A percentile compares a stretch with the other conserved stretches of the same genome.
Evolutionary conservation across 2,888 invertebrate species (phyloP).

Genomic region (Aethes cnicana): DNA sequence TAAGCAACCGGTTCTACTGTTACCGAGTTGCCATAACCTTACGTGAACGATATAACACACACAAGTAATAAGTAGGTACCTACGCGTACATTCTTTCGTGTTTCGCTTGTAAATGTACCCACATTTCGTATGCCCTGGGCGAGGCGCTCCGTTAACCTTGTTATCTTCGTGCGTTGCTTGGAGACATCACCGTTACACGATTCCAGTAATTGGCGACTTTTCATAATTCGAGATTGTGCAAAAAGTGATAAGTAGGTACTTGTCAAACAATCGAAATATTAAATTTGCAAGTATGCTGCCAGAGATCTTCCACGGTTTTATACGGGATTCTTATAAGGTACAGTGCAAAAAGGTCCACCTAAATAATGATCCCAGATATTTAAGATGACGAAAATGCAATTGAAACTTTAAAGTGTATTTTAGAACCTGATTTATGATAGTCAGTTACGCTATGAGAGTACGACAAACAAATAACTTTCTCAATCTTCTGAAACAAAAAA

Average conservation of each 20-base stretch:
- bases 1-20: conserved; percentile 27
- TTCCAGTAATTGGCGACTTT: neutral
- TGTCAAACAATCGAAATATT: no score
- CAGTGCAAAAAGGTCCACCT: no score
- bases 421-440: no score
- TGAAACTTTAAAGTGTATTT: no score
- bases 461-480: no score
- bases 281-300: no score
- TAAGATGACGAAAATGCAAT: no score
- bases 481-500: neutral
- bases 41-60: conserved; percentile 30
- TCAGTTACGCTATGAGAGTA: no score
- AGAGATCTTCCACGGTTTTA: no score
- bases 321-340: no score
- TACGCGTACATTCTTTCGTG: conserved; percentile 29
- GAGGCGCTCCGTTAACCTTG: conserved; percentile 30
- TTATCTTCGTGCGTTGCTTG: conserved; percentile 26
- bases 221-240: neutral
- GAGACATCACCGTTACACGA: conserved; percentile 26
- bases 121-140: conserved; percentile 23
- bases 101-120: conserved; percentile 28
- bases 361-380: no score
- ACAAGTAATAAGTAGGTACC: conserved; percentile 17
- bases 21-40: conserved; percentile 31
- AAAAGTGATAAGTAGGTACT: no score